Conservation (phyloP, 1,140 invertebrate species). For the Apis mellifera region Amel_HAv3.1 CM009937.2:7894001-7894500, state of each 20-base stretch:
- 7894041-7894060: not conserved
- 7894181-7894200: not conserved
- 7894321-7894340: not conserved
- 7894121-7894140: not conserved
- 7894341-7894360: conserved; percentile 12
- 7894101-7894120: not conserved
- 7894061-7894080: not conserved
- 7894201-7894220: not conserved
- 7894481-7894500: not conserved
- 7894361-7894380: not conserved
- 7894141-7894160: not conserved
- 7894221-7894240: not conserved
- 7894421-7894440: conserved; percentile 28
- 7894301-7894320: conserved; percentile 1
- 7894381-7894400: not conserved
- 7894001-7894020: no score
- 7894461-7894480: conserved; percentile 6
- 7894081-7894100: not conserved
- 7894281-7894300: not conserved
- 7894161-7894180: not conserved
- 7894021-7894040: not conserved
- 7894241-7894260: not conserved
- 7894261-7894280: not conserved
- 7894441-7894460: conserved; percentile 32
- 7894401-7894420: not conserved